These are phyloP conservation scores for Rallus crepitans DNA, from an alignment of 2,797 vertebrate species.

Conservation along the genomic window DNA sequence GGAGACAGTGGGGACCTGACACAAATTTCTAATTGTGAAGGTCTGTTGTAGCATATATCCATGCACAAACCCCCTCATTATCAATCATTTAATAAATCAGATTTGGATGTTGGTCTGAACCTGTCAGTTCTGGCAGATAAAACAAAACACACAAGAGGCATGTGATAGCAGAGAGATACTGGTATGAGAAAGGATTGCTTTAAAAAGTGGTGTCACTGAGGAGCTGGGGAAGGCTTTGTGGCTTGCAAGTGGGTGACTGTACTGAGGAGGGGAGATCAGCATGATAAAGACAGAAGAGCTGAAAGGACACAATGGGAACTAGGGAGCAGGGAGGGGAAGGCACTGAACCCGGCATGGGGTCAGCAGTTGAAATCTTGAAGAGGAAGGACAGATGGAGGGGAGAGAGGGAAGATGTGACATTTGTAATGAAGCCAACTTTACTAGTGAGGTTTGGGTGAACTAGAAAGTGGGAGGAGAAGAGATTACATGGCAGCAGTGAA, in stretches of 20 bases:
- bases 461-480: background rate
- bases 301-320: slow-evolving; percentile 35
- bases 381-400: background rate
- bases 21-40: background rate
- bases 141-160: background rate
- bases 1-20: background rate
- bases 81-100: background rate
- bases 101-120: background rate
- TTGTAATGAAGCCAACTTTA: background rate
- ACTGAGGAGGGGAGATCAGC: slow-evolving; percentile 18
- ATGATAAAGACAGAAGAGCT: slow-evolving; percentile 48
- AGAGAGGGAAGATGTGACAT: background rate
- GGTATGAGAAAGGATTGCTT: background rate
- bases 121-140: background rate
- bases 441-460: background rate
- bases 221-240: slow-evolving; percentile 28
- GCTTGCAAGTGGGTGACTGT: background rate
- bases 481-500: background rate
- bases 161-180: background rate
- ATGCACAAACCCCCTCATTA: background rate
- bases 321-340: slow-evolving; percentile 12
- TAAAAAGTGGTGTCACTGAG: background rate
- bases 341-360: background rate
- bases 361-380: slow-evolving; percentile 1
- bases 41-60: background rate